phyloP scores from a whole-genome alignment of 2,888 invertebrate species.

The Ctena decussata region DNA sequence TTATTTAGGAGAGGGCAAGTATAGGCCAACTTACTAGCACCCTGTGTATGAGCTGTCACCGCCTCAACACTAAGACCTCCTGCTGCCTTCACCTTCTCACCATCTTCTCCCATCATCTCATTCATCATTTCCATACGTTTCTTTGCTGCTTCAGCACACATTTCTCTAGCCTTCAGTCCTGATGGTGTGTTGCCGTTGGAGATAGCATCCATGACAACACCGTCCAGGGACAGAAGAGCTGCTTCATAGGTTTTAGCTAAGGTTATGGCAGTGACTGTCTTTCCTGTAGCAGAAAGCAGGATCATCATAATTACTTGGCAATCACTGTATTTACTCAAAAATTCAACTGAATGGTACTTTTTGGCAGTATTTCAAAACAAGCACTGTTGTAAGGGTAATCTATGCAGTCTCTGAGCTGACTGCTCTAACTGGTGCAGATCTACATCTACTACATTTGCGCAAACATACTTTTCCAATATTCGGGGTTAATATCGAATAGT shows the following conservation, averaged over 20 bases:
- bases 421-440: too few species aligned
- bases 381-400: too few species aligned
- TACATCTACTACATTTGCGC: too few species aligned
- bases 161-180: conserved; percentile 83
- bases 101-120: conserved; percentile 80
- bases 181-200: conserved; percentile 84
- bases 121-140: conserved; percentile 79
- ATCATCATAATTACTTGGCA: neutral
- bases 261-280: conserved; percentile 81
- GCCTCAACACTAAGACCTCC: conserved; percentile 86
- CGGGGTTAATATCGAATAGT: too few species aligned
- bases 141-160: conserved; percentile 85
- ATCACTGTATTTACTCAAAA: too few species aligned
- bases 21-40: conserved; percentile 73
- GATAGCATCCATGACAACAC: conserved; percentile 86
- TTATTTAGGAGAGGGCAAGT: too few species aligned
- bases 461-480: too few species aligned
- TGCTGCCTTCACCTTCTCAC: conserved; percentile 75
- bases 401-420: too few species aligned
- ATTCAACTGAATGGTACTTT: too few species aligned
- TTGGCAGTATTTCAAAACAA: too few species aligned
- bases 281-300: conserved; percentile 76
- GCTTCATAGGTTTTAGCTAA: conserved; percentile 86
- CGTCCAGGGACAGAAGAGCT: conserved; percentile 85
- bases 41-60: conserved; percentile 85